phyloP scores from a whole-genome alignment of 37 sponge, comb jelly and placozoan species.

The Chondrilla cf. caribensis region DNA sequence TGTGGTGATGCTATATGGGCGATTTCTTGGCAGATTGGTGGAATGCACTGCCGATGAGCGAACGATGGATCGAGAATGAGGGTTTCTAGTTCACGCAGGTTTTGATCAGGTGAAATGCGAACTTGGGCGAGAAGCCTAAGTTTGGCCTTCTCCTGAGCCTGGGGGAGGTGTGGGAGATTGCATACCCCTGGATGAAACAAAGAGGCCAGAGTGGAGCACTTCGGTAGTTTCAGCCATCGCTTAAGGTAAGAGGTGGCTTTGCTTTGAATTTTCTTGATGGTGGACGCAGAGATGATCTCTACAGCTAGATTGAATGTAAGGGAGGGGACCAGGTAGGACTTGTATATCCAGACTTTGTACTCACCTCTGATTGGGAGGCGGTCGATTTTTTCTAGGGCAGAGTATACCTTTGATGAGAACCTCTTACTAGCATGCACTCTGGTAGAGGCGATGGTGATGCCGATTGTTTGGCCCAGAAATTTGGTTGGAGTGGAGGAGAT shows the following conservation, averaged over 20 bases:
- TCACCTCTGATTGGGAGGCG: conserved; percentile 23
- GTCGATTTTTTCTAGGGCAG: not conserved
- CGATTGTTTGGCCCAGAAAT: conserved; percentile 9
- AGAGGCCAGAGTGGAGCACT: not conserved
- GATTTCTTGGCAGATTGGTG: not conserved
- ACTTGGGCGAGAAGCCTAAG: not conserved
- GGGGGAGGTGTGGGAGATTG: not conserved
- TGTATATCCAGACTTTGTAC: conserved; percentile 16
- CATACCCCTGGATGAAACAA: not conserved
- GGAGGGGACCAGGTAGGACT: conserved; percentile 5
- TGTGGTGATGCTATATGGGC: not conserved
- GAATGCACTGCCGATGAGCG: not conserved
- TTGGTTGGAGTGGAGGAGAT: not conserved
- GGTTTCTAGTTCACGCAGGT: not conserved
- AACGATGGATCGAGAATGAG: not conserved
- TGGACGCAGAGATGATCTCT: not conserved
- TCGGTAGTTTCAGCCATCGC: not conserved
- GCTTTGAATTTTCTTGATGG: not conserved
- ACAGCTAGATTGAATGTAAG: not conserved
- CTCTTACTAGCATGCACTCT: not conserved
- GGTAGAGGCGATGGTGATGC: not conserved
- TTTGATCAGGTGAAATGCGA: not conserved
- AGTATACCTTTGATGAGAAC: not conserved
- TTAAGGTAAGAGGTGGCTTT: not conserved
- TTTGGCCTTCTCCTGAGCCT: not conserved